A percentile compares a stretch with the other conserved stretches of the same genome.
phyloP scores from a whole-genome alignment of 2,888 invertebrate genomes.

The Strigamia transsilvanica region DNA sequence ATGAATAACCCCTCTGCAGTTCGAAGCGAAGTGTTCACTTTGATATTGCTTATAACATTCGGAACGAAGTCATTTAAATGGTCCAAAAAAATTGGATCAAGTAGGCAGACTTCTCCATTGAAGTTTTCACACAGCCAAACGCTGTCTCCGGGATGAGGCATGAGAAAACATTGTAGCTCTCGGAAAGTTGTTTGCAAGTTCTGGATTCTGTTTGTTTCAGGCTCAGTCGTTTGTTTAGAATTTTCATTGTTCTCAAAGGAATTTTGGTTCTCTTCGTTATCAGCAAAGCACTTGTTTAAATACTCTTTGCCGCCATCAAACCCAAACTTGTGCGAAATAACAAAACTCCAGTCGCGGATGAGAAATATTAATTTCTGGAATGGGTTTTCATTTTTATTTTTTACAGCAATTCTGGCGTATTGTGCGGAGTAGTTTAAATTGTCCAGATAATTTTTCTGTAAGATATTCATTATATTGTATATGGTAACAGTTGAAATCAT shows the following conservation, averaged over 20 bases:
- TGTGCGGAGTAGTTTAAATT: neutral
- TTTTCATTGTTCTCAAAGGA: neutral
- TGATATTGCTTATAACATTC: neutral
- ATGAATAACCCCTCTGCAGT: neutral
- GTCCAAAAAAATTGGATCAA: neutral
- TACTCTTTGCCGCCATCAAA: neutral
- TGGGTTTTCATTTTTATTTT: too few species aligned
- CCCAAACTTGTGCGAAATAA: neutral
- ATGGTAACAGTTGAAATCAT: neutral
- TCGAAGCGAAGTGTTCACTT: neutral
- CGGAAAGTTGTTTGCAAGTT: neutral
- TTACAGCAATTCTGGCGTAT: neutral
- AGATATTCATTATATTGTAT: neutral
- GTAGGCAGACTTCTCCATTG: neutral
- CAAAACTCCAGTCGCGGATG: too few species aligned
- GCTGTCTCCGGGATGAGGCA: neutral
- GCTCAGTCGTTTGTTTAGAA: neutral
- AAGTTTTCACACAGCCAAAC: neutral
- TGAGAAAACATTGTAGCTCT: neutral
- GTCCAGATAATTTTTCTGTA: neutral
- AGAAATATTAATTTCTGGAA: too few species aligned
- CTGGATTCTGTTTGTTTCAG: neutral
- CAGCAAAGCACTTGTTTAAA: neutral
- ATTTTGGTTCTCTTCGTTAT: neutral
- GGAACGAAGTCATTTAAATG: neutral